Evolutionary conservation across 2,113 vertebrate genomes (phyloP), one percentile per base, ranked within the genome.

Genomic region (Lophius piscatorius): DNA sequence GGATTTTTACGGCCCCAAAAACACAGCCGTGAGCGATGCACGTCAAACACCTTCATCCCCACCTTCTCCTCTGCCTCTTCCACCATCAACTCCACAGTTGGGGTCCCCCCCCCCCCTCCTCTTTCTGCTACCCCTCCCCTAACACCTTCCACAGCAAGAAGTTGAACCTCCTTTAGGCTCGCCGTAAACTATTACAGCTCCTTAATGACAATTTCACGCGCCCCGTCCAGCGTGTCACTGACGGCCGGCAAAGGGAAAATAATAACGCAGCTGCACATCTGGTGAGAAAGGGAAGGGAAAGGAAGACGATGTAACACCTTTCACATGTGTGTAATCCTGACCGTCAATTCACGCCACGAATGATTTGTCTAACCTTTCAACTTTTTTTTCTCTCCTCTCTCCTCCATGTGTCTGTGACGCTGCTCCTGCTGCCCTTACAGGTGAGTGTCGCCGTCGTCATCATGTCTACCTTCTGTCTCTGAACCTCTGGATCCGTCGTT

Each of bases 361-460:
- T 46, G 16, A 56, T 23, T 29, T 65, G 45, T 74, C 68, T 86
- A 70, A 81, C 51, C n/a, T n/a, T n/a, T n/a, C n/a, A n/a, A n/a
- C n/a, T n/a, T n/a, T n/a, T n/a, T n/a, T n/a, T 6, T 16, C 22
- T 46, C 51, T 59, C 18, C 33, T 55, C 23, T 47, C 17, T 23
- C 38, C 23, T 70, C 21, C 72, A 82, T 89, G 86, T 13, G 20
- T 65, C 61, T 10, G 20, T 20, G 67, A 13, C 4, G 42, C n/a
- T 18, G 40, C 18, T 60, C 42, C 74, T 46, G 65, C 47, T 23
- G 16, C 49, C 26, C 29, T 9, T 54, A n/a, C 26, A 91, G 90
- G 90, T 90, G 70, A 91, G 90, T 90, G 74, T 79, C 51, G 29
- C 11, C 49, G 14, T 16, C 16, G n/a, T n/a, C n/a, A n/a, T n/a